Percentiles rank a stretch among this genome's conserved stretches.
Conservation (phyloP, 2,113 vertebrate genomes). For the Sander lucioperca region DNA sequence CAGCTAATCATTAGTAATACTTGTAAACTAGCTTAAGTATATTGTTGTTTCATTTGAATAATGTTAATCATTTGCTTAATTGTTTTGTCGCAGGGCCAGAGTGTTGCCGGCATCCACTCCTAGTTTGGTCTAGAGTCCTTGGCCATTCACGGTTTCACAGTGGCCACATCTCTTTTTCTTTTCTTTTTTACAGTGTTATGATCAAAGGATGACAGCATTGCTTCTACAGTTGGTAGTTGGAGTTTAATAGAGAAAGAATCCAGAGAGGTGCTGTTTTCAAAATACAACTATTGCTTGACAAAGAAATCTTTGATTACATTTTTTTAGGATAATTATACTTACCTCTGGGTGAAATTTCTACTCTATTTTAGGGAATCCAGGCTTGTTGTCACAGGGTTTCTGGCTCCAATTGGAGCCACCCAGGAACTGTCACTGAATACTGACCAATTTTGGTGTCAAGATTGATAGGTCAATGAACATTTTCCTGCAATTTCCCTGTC, state of each 20-base stretch:
- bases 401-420: background rate
- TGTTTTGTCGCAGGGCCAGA: background rate
- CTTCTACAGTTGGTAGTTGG: background rate
- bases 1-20: constrained; percentile 31
- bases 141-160: background rate
- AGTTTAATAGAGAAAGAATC: background rate
- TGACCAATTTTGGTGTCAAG: background rate
- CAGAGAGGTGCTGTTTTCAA: background rate
- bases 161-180: background rate
- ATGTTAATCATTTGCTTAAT: background rate
- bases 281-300: background rate
- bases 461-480: background rate
- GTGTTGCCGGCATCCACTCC: background rate
- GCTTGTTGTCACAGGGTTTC: background rate
- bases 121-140: background rate
- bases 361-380: background rate
- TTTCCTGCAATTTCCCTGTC: background rate
- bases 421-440: background rate
- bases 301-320: background rate
- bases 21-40: background rate
- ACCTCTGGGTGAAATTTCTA: background rate
- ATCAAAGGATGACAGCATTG: background rate
- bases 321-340: background rate
- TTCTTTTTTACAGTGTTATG: background rate
- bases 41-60: background rate